Evolutionary conservation across 2,888 invertebrate genomes (phyloP), one percentile per base, ranked within the genome.

Genomic region (Rotaria socialis): DNA sequence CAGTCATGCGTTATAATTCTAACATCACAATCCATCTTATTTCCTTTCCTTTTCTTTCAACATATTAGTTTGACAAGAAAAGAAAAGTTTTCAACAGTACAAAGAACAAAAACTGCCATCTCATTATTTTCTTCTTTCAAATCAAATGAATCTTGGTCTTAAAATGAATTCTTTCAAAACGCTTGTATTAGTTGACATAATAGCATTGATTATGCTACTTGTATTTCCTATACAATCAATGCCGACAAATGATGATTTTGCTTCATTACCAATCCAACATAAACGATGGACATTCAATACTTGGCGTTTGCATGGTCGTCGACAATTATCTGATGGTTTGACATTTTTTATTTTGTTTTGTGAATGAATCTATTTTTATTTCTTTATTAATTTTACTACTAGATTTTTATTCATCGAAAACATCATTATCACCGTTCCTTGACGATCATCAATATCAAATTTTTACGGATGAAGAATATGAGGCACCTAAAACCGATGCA

Each of bases 251-350:
- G 35, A 67, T 27, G 27, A 67, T 41, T 19, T 35, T 19, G 19
- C 6, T 2, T 16, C 35, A 35, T 67, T 67, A 67, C 35, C 67
- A 67, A 14, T 19, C 19, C 67, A 35, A n/a, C 67, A 67, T 16
- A 67, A 67, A 41, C 35, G 67, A 67, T 67, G 67, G 67, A 67
- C 67, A 27, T 67, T 67, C 19, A 67, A 67, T 67, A 41, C 67
- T 14, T 67, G 67, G 67, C 67, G 67, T 67, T 35, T 67, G 35
- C 67, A 67, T 35, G 67, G 67, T 35, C 67, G 67, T 19, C 27
- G 67, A 35, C 19, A 67, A 41, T 67, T 67, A 7, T 67, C 35
- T 2, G 24, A 67, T 35, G 67, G 67, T 67, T 35, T 67, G 67
- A 24, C 6, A 16, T 7, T 52, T 11, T 16, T 52, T 1, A 56